Evolutionary conservation across 2,797 vertebrate species (phyloP).

Genomic region (Thalassophryne amazonica): DNA sequence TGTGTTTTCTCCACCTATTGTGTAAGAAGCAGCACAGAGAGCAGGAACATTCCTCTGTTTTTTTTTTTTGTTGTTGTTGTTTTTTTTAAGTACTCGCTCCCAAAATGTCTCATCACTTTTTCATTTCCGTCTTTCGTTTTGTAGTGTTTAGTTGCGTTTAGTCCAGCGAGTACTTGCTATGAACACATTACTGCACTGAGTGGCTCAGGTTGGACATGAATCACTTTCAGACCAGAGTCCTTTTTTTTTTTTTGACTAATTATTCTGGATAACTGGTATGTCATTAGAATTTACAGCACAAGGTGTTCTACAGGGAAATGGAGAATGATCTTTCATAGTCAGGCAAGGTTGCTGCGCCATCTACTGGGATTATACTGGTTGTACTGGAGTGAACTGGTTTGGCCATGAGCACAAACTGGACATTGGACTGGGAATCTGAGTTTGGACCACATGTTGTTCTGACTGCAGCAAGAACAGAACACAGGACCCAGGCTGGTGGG

Average conservation of each 20-base stretch:
- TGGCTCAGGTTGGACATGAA: slow-evolving; percentile 14
- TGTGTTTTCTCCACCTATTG: slow-evolving; percentile 30
- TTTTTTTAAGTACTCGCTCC: slow-evolving; percentile 5
- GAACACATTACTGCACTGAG: slow-evolving; percentile 23
- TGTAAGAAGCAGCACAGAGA: slow-evolving; percentile 13
- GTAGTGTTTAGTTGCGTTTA: not conserved
- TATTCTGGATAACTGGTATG: not conserved
- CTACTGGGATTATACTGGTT: slow-evolving; percentile 72
- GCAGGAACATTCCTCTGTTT: too few species aligned
- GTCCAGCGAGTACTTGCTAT: slow-evolving; percentile 12
- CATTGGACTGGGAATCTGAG: slow-evolving; percentile 45
- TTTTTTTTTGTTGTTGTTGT: too few species aligned
- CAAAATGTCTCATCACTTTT: not conserved
- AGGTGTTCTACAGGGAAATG: slow-evolving; percentile 11
- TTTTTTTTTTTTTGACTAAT: not conserved
- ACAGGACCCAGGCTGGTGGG: slow-evolving; percentile 33
- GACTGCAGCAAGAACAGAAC: slow-evolving; percentile 1
- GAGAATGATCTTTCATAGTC: slow-evolving; percentile 18
- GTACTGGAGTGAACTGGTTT: slow-evolving; percentile 41
- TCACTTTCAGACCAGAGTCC: slow-evolving; percentile 1
- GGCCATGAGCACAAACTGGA: not conserved
- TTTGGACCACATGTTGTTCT: slow-evolving; percentile 16
- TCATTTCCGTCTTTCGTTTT: not conserved
- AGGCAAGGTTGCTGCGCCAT: slow-evolving; percentile 60
- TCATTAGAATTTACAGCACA: slow-evolving; percentile 7